Evolutionary conservation across 2,888 invertebrate genomes (phyloP), one percentile per base, ranked within the genome.

Genomic region (Cheilosia urbana): DNA sequence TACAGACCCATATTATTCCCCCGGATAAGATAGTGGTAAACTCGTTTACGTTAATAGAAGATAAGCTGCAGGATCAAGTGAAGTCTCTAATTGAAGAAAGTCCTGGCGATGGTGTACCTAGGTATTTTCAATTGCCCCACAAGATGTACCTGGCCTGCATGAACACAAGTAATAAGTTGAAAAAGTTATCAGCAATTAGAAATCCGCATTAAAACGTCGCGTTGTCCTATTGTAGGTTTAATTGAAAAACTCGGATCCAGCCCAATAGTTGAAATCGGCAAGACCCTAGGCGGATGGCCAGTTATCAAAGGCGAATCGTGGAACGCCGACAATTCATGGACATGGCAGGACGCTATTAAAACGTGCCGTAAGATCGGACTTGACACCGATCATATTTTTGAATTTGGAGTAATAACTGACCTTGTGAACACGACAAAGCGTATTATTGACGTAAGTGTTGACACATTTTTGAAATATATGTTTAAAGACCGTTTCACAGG

Each of bases 221-320:
- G 96, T 40, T 2, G 11, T 49, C 34, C 5, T 0, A n/a, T n/a
- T 62, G 30, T 17, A 97, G 97, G 95, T 87, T 92, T 95, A 21
- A 98, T 98, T 89, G 97, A 98, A 90, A 93, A 94, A 2, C 94
- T 96, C 62, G 98, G 97, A 0, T 91, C 96, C 53, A 92, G 93
- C 2, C 97, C 98, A 0, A 94, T 98, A 47, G 92, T 94, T 71
- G 93, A 94, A 0, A 95, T 97, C 90, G 92, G 98, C 69, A 93
- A 94, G 42, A 93, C 94, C 15, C 93, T 98, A 27, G 98, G 98
- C 0, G 98, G 98, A 4, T 99, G 98, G 98, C 98, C 99, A 0
- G 96, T 97, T n/a, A 93, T 98, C 42, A 96, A 96, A 87, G 97
- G 96, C 0, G 93, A 94, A 37, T 87, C 90, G 0, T 98, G 98